Conservation (phyloP, 2,888 invertebrate genomes). For the Drosophila planitibia region DNA sequence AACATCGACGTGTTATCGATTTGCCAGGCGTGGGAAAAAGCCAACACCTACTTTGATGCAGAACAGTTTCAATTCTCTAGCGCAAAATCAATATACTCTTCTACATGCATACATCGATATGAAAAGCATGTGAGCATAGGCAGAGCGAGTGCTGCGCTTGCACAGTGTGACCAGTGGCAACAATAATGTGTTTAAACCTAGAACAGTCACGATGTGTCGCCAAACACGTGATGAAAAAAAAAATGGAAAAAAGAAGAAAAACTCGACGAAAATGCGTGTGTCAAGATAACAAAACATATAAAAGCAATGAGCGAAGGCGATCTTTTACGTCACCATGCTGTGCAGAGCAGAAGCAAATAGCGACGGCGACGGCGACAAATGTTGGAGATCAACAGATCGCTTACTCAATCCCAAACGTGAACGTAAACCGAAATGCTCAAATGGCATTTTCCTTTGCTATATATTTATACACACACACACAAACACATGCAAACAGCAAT, state of each 20-base stretch:
- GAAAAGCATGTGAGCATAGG: background rate
- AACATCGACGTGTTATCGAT: background rate
- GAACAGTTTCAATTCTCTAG: background rate
- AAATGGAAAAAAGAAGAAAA: constrained; percentile 1
- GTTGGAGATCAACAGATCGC: constrained; percentile 76
- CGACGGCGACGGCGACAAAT: constrained; percentile 67
- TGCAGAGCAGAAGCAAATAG: constrained; percentile 11
- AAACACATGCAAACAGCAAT: constrained; percentile 1
- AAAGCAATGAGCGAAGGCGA: constrained; percentile 62
- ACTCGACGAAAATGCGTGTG: constrained; percentile 38
- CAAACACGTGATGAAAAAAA: constrained; percentile 65
- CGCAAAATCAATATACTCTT: background rate
- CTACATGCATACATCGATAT: background rate
- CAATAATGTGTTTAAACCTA: constrained; percentile 25
- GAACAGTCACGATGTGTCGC: constrained; percentile 31
- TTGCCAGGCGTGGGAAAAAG: background rate
- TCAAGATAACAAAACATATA: constrained; percentile 54
- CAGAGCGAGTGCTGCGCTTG: constrained; percentile 27
- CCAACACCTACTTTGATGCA: background rate
- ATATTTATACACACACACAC: constrained; percentile 11
- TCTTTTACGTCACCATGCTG: constrained; percentile 66
- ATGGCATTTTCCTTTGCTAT: constrained; percentile 72
- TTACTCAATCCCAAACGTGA: constrained; percentile 67
- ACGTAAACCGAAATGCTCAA: constrained; percentile 66
- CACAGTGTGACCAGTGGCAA: constrained; percentile 54